Evolutionary conservation across 2,113 vertebrate genomes (phyloP), one percentile per base, ranked within the genome.

Genomic region (Anolis carolinensis): DNA sequence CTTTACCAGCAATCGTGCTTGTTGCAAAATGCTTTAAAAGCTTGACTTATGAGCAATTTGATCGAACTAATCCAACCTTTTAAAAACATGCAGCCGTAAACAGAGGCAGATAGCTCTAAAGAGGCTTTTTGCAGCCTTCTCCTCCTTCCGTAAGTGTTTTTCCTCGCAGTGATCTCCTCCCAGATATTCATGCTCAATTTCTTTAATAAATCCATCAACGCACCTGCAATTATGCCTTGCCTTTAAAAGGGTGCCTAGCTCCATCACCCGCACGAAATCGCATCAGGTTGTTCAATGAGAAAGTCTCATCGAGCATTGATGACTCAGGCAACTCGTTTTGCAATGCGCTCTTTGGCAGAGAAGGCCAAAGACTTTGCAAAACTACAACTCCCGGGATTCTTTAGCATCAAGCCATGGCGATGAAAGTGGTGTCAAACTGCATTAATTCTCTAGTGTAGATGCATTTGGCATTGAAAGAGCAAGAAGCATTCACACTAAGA

Each of bases 71-170:
- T 13, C 16, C 63, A 73, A 72, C 67, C 82, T 88, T 92, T 88
- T 77, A 85, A 80, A 91, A 91, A 81, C 50, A 84, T 44, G 72
- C 73, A 68, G 32, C 21, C 79, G 88, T 83, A 87, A 88, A 86
- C 34, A 8, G 50, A 85, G 88, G 39, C 74, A 83, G 90, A 86
- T 79, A 87, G 88, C 52, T 90, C 89, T 48, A 87, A 86, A 93
- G 39, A 68, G 0, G 1, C 20, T 83, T 89, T 92, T 80, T 73
- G 85, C 91, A 67, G 82, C 83, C 81, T 77, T 80, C 87, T 27
- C 18, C 14, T 3, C 23, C n/a, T 90, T 36, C 74, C 84, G 0
- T 82, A 79, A 81, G 86, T 90, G 85, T 86, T 94, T 94, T 90
- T 59, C 55, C 55, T 89, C 73, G 30, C 39, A 78, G 84, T 50